Evolutionary conservation across 2,797 vertebrate genomes (phyloP).

Genomic region (Myotis findleyi): DNA sequence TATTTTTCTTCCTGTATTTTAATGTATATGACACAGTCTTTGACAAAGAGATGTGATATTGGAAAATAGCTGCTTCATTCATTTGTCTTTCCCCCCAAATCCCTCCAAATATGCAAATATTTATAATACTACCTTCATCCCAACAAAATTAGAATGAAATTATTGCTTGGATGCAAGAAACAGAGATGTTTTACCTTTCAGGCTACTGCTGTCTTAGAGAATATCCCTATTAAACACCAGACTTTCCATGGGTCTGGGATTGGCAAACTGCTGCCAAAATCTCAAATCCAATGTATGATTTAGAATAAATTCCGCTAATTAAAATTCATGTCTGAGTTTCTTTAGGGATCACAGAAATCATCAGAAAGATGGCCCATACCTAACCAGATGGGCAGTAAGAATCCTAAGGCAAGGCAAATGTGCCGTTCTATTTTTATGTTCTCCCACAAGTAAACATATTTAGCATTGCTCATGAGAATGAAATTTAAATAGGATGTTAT

Average conservation of each 20-base stretch:
- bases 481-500: neutral
- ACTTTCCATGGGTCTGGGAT: neutral
- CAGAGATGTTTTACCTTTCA: neutral
- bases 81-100: neutral
- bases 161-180: neutral
- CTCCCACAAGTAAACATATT: neutral
- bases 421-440: neutral
- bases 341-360: neutral
- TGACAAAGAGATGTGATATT: neutral
- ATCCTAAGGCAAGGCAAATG: neutral
- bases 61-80: neutral
- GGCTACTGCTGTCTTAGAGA: neutral
- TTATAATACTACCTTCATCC: neutral
- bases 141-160: neutral
- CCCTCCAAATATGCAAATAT: neutral
- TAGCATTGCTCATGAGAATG: neutral
- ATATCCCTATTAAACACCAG: neutral
- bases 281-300: neutral
- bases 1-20: neutral
- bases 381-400: neutral
- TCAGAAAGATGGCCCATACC: neutral
- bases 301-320: conserved; percentile 1
- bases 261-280: neutral
- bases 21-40: neutral
- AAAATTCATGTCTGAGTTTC: neutral